These are phyloP conservation scores for Perca schrenkii DNA, from an alignment of 2,113 vertebrate genomes.

Conservation along the genomic window DNA sequence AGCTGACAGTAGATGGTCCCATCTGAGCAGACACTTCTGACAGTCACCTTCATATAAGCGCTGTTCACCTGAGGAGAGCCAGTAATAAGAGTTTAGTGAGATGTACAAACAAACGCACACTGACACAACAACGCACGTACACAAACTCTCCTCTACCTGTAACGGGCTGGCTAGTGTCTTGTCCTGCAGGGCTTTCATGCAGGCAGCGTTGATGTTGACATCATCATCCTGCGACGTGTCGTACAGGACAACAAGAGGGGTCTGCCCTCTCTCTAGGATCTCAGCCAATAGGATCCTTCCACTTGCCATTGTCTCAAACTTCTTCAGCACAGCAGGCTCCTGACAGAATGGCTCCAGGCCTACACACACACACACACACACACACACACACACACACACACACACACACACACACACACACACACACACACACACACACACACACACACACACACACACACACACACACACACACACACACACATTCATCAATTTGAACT, in stretches of 20 bases:
- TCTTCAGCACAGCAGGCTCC: constrained; percentile 89
- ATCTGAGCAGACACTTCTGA: constrained; percentile 94
- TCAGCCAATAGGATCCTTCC: constrained; percentile 94
- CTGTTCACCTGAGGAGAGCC: constrained; percentile 86
- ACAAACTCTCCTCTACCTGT: constrained; percentile 84
- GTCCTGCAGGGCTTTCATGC: constrained; percentile 91
- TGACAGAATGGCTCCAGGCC: constrained; percentile 92
- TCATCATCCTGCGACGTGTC: constrained; percentile 98
- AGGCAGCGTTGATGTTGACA: constrained; percentile 95
- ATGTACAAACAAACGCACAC: not conserved
- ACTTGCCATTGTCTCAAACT: constrained; percentile 90
- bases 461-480: not conserved
- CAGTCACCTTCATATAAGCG: constrained; percentile 89
- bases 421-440: not conserved
- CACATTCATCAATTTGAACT: not conserved
- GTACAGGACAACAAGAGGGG: constrained; percentile 93
- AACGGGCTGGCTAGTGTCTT: constrained; percentile 88
- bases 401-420: not conserved
- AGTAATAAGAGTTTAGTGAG: not conserved
- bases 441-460: not conserved
- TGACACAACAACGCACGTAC: not conserved
- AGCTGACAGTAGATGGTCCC: constrained; percentile 94
- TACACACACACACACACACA: too few relatives aligned
- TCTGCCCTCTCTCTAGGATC: constrained; percentile 88
- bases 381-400: not conserved